Base-by-base conservation (phyloP, 2,797 vertebrate genomes). In the Loris lydekkerianus region DNA sequence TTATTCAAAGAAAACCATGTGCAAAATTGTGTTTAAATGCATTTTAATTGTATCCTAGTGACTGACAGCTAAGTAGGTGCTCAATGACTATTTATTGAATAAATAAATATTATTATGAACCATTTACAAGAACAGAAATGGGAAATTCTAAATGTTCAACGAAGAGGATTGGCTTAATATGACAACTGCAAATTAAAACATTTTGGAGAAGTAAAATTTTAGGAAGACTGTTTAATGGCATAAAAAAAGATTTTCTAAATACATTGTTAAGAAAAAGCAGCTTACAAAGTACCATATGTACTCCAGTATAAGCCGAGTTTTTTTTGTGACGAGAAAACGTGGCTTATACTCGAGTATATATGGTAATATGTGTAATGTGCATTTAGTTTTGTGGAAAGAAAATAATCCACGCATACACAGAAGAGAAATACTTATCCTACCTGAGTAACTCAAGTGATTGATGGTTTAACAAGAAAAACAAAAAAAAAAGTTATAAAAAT, bases 61-160 rank as follows among this genome's bases (percentile, higher is more conserved):
- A 73, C 60, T 96, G 93, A 37, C 77, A 97, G 89, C 61, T 89
- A 93, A 95, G 81, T 56, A 93, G 81, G 81, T 81, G 37, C 43
- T 95, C 87, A 67, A 20, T 92, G 58, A 76, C 82, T 94, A 80
- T 95, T 87, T 93, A 70, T 87, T 92, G 93, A 83, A 87, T 95
- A 92, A 92, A 93, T 97, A 96, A 95, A 95, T 94, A 93, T 63
- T 95, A 91, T 72, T 89, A 70, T 65, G 70, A 94, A 60, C 49
- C 95, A 84, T 80, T 93, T 92, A 70, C 86, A 77, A 95, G 58
- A 96, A 31, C n/a, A 90, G 67, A 91, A 70, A 67, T 67, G 29
- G 43, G 27, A 75, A 76, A 43, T 81, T 94, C 67, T 94, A 63
- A 61, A 40, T 63, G 82, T 93, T 20, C 40, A 93, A 91, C 81